Base-by-base conservation (phyloP, 2,888 invertebrate genomes). In the Scaptomyza parva region DNA sequence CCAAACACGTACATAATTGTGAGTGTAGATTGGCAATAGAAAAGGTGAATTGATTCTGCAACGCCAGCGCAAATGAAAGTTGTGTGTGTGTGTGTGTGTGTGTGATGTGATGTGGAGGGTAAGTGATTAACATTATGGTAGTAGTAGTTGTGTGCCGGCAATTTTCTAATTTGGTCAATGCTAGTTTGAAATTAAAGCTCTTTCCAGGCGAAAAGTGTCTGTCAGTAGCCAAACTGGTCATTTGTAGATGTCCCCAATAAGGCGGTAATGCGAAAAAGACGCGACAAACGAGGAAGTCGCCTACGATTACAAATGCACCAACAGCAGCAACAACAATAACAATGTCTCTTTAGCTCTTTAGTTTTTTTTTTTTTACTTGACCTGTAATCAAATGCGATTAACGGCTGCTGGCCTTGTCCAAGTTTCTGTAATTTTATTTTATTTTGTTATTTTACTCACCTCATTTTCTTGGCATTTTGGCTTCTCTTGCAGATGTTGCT, bases 401-500 rank as follows among this genome's bases (percentile, higher is more conserved):
- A 66, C 51, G 30, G 18, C 28, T 45, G 47, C 58, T 76, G 76
- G 76, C 76, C 69, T 80, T 72, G 71, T 74, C 51, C 58, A 44
- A 55, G 35, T 43, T 50, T 14, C 30, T 24, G 17, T 24, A 5
- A 51, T 60, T 52, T 39, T 43, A n/a, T 47, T 54, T 40, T 44
- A 39, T 30, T 14, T 30, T 45, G 39, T 45, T 63, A 44, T 20
- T 50, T 62, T 39, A 44, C 51, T 79, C 45, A 69, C 52, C 60
- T 61, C 51, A 57, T 63, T 45, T 37, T 43, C 41, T 35, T 8
- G 12, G 59, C 40, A 58, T 62, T 76, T 72, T 57, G 55, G 76
- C 74, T 52, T 37, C 3, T 78, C 52, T 68, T 70, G 67, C 86
- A 89, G 83, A 88, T 82, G 90, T 90, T 72, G 82, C 76, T 67